phyloP scores from a whole-genome alignment of 2,113 vertebrate genomes.

The Leptobrachium leishanense region DNA sequence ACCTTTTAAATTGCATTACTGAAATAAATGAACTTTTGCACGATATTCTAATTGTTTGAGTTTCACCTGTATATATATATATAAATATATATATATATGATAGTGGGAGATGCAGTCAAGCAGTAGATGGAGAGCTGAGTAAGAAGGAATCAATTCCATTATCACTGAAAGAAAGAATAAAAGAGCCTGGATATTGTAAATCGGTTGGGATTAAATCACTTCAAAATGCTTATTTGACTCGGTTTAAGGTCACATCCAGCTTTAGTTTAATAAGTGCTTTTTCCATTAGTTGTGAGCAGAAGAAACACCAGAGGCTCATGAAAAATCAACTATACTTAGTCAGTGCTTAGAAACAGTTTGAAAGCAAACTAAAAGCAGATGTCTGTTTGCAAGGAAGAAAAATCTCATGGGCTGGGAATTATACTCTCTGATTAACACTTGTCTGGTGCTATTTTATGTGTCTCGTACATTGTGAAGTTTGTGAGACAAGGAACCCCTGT shows the following conservation, averaged over 20 bases:
- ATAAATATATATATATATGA: too few species aligned
- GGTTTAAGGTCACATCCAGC: constrained; percentile 25
- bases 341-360: neutral
- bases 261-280: constrained; percentile 33
- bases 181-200: too few species aligned
- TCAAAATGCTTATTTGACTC: neutral
- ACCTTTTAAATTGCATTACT: too few species aligned
- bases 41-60: too few species aligned
- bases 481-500: neutral
- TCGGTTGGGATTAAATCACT: too few species aligned
- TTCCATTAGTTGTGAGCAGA: constrained; percentile 2
- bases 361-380: constrained; percentile 22
- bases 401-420: neutral
- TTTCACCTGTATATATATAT: too few species aligned
- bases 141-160: too few species aligned
- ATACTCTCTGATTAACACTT: constrained; percentile 11
- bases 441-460: constrained; percentile 6
- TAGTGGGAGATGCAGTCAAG: too few species aligned
- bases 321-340: constrained; percentile 8
- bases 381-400: constrained; percentile 1
- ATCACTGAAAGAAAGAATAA: too few species aligned
- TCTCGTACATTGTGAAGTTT: neutral
- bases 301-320: constrained; percentile 21
- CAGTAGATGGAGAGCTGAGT: neutral
- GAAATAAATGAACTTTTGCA: too few species aligned